Conservation (phyloP, 2,888 invertebrate species). For the Drosophila conformis region DNA sequence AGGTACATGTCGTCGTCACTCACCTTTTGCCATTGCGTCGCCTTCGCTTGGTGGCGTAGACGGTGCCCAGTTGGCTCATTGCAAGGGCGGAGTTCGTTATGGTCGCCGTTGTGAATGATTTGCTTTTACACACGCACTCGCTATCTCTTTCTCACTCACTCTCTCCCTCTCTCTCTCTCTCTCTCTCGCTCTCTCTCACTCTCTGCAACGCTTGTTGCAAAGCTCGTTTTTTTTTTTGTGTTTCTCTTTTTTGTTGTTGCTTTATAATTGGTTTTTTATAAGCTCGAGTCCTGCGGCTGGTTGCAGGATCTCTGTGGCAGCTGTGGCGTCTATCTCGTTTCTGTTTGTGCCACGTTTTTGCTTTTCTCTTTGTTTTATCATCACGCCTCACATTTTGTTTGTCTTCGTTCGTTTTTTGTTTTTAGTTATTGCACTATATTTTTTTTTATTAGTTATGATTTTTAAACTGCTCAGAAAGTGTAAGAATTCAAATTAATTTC, state of each 20-base stretch:
- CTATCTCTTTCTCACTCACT: neutral
- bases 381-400: slow-evolving; percentile 68
- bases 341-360: slow-evolving; percentile 42
- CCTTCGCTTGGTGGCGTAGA: slow-evolving; percentile 98
- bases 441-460: slow-evolving; percentile 11
- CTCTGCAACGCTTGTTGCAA: slow-evolving; percentile 46
- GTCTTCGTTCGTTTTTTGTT: slow-evolving; percentile 23
- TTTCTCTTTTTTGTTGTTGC: slow-evolving; percentile 16
- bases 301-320: slow-evolving; percentile 59
- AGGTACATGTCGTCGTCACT: slow-evolving; percentile 74
- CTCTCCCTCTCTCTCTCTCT: neutral
- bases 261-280: slow-evolving; percentile 64
- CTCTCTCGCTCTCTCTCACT: neutral
- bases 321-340: slow-evolving; percentile 42
- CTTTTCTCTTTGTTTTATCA: slow-evolving; percentile 57
- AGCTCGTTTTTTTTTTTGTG: slow-evolving; percentile 15
- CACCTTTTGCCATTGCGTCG: slow-evolving; percentile 98
- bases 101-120: slow-evolving; percentile 84
- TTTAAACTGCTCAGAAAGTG: slow-evolving; percentile 9
- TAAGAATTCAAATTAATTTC: neutral
- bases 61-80: slow-evolving; percentile 97
- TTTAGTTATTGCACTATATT: slow-evolving; percentile 66
- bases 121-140: slow-evolving; percentile 25
- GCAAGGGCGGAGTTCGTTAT: slow-evolving; percentile 85
- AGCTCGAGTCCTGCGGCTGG: slow-evolving; percentile 63